Conservation (phyloP, 2,797 vertebrate species). For the Tinamus major region DNA sequence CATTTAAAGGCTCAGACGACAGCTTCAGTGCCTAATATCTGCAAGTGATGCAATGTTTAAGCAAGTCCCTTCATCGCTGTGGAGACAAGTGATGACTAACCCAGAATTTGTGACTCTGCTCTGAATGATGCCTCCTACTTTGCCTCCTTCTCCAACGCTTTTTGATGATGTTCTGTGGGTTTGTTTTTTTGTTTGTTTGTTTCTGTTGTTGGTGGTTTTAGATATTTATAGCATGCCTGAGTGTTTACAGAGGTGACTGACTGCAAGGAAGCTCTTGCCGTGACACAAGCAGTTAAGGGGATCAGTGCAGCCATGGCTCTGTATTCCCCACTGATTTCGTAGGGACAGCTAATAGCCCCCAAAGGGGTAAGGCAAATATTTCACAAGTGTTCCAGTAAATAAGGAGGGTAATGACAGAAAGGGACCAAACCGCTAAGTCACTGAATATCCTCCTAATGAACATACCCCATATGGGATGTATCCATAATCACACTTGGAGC, state of each 20-base stretch:
- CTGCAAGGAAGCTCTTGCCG: conserved; percentile 24
- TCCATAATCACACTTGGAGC: neutral
- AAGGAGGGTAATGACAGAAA: conserved; percentile 50
- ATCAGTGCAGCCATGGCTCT: neutral
- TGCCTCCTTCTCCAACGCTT: conserved; percentile 22
- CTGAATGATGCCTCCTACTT: conserved; percentile 41
- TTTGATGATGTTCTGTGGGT: conserved; percentile 15
- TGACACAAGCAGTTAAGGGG: neutral
- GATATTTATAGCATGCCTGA: conserved; percentile 32
- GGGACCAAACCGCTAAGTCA: conserved; percentile 28
- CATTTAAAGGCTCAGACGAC: conserved; percentile 20
- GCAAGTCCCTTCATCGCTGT: conserved; percentile 6
- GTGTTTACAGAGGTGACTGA: neutral
- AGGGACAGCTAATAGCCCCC: conserved; percentile 8
- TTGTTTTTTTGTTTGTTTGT: neutral
- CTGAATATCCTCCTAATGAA: conserved; percentile 34
- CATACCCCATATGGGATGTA: accelerated
- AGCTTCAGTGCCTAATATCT: conserved; percentile 16
- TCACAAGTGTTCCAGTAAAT: conserved; percentile 39
- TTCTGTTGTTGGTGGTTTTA: neutral
- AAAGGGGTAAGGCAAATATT: conserved; percentile 17
- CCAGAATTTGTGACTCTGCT: conserved; percentile 31
- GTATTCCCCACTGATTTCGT: neutral
- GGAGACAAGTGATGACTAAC: conserved; percentile 57
- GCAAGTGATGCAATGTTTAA: conserved; percentile 24